phyloP scores from a whole-genome alignment of 1,140 invertebrate genomes.

The Drosophila sturtevanti region DNA sequence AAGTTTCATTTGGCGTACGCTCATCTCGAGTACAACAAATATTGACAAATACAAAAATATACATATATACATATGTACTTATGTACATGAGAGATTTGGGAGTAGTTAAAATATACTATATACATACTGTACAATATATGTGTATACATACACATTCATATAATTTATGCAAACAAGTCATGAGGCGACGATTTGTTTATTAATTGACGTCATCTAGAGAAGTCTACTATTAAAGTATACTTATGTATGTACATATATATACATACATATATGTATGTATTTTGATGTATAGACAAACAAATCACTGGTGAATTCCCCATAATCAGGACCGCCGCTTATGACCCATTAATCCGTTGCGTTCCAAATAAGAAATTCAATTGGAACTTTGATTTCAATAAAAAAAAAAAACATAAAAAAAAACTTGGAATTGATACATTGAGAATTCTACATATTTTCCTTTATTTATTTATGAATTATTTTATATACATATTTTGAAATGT shows the following conservation, averaged over 20 bases:
- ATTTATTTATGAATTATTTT: too few relatives aligned
- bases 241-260: neutral
- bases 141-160: slow-evolving; percentile 9
- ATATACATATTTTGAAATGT: too few relatives aligned
- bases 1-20: slow-evolving; percentile 31
- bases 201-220: slow-evolving; percentile 62
- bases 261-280: neutral
- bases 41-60: slow-evolving; percentile 36
- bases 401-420: too few relatives aligned
- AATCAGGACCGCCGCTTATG: neutral
- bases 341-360: too few relatives aligned
- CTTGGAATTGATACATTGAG: too few relatives aligned
- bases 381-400: too few relatives aligned
- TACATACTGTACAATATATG: too few relatives aligned
- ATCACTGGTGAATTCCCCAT: neutral
- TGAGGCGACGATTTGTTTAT: slow-evolving; percentile 48
- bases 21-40: slow-evolving; percentile 53
- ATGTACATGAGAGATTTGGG: too few relatives aligned
- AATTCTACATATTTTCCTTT: too few relatives aligned
- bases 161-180: slow-evolving; percentile 40
- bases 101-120: neutral
- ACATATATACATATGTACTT: too few relatives aligned
- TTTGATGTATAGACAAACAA: neutral
- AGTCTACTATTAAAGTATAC: neutral
- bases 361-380: too few relatives aligned